Conservation (phyloP, 1,140 invertebrate species). For the Oncopodura yosiiana region DNA sequence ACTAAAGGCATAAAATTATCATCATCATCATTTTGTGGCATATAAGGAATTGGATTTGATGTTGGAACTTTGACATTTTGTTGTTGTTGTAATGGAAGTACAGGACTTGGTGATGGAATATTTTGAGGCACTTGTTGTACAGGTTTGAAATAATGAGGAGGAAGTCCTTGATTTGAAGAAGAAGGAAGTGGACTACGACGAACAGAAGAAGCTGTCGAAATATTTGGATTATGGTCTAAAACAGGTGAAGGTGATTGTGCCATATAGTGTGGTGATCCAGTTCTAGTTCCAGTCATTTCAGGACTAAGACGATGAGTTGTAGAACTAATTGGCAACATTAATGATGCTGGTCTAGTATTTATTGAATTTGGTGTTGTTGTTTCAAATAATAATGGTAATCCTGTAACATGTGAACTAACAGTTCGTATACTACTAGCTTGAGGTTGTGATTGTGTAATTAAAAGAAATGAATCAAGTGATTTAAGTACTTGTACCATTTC, state of each 20-base stretch:
- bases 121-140: conserved; percentile 9
- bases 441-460: no score
- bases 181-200: no score
- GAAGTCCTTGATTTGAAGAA: no score
- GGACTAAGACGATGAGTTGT: conserved; percentile 26
- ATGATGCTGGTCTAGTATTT: conserved; percentile 26
- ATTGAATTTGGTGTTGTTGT: no score
- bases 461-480: conserved; percentile 39
- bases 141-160: conserved; percentile 15
- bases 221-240: no score
- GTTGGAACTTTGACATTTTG: neutral
- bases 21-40: neutral
- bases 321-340: conserved; percentile 17
- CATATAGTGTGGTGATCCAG: no score
- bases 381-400: conserved; percentile 32
- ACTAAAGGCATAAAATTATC: conserved; percentile 14
- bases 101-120: neutral
- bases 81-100: neutral
- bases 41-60: neutral
- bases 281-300: no score
- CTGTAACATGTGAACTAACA: conserved; percentile 31
- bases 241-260: no score
- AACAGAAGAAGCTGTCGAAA: no score
- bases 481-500: conserved; percentile 52
- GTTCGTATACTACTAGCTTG: conserved; percentile 24